Base-by-base conservation (phyloP, 2,113 vertebrate species). In the Prionailurus bengalensis region DNA sequence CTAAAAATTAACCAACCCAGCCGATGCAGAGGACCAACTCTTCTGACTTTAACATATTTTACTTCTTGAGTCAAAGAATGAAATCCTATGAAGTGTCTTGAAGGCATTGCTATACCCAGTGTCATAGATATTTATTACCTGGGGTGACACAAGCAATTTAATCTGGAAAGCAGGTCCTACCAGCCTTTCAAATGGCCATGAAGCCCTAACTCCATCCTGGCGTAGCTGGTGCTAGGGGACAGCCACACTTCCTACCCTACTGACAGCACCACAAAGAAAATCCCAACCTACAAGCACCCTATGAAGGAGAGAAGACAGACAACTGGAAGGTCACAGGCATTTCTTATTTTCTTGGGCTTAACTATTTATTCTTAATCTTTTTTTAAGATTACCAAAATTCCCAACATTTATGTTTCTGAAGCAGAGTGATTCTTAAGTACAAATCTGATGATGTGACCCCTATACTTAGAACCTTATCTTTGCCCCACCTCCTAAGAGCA, bases 1-100 rank as follows among this genome's bases (percentile, higher is more conserved):
- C 27, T 94, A 93, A 93, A 96, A 95, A 92, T 91, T 63, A 78
- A 85, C 27, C 42, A 84, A 27, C 66, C 12, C 89, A 65, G 19
- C 45, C 1, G 21, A 97, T 27, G 68, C 33, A 94, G 94, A 65
- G 31, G 65, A 92, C 68, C 61, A 71, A 87, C 87, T 55, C 71
- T 87, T 95, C 84, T 63, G 55, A 94, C 70, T 71, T 66, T 63
- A 71, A 96, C 88, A 86, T 81, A 95, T 74, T 95, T 95, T n/a
- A 88, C 76, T 95, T 92, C 58, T 80, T 68, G 25, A 97, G 92
- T 92, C 90, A 71, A 73, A 63, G 94, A 97, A 36, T 96, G 81
- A 97, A 96, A 97, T 68, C 15, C 2, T 3, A 94, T 42, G 23
- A 94, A 85, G 45, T 25, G 6, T 78, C 36, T 95, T 95, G 97